Conservation (phyloP, 2,888 invertebrate genomes). For the Drosophila paranaensis region DNA sequence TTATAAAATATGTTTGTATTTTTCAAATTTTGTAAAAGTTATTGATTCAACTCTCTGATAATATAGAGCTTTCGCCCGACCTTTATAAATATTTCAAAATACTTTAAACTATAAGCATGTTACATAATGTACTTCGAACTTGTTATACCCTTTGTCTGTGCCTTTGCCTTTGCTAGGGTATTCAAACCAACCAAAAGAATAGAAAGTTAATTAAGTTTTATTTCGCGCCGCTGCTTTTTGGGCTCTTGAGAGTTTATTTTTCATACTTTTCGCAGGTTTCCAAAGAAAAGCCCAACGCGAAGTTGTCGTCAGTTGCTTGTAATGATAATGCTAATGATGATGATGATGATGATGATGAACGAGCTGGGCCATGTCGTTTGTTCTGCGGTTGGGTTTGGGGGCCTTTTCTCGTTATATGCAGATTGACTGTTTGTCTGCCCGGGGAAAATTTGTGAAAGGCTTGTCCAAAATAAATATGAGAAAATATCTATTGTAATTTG, state of each 20-base stretch:
- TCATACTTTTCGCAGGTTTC: slow-evolving; percentile 49
- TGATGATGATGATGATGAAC: slow-evolving; percentile 42
- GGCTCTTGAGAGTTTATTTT: slow-evolving; percentile 47
- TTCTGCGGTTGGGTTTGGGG: slow-evolving; percentile 60
- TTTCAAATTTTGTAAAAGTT: too few species aligned
- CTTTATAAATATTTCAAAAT: neutral
- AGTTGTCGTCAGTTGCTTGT: slow-evolving; percentile 37
- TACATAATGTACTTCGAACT: neutral
- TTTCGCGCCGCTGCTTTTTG: slow-evolving; percentile 42
- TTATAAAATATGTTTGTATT: too few species aligned
- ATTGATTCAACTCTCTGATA: too few species aligned
- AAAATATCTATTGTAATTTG: slow-evolving; percentile 67
- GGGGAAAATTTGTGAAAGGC: slow-evolving; percentile 71
- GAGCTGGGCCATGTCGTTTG: slow-evolving; percentile 35
- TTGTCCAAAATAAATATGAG: slow-evolving; percentile 70
- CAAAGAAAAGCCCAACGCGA: slow-evolving; percentile 69
- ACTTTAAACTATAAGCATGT: neutral
- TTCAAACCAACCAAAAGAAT: slow-evolving; percentile 50
- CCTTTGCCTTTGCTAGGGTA: slow-evolving; percentile 3
- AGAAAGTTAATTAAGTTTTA: slow-evolving; percentile 77
- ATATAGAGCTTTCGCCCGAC: neutral
- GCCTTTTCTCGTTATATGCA: slow-evolving; percentile 55
- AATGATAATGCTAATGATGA: slow-evolving; percentile 19
- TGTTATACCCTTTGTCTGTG: neutral
- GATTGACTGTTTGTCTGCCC: slow-evolving; percentile 30